phyloP scores from a whole-genome alignment of 2,888 invertebrate genomes.

The Temnothorax rugatulus region DNA sequence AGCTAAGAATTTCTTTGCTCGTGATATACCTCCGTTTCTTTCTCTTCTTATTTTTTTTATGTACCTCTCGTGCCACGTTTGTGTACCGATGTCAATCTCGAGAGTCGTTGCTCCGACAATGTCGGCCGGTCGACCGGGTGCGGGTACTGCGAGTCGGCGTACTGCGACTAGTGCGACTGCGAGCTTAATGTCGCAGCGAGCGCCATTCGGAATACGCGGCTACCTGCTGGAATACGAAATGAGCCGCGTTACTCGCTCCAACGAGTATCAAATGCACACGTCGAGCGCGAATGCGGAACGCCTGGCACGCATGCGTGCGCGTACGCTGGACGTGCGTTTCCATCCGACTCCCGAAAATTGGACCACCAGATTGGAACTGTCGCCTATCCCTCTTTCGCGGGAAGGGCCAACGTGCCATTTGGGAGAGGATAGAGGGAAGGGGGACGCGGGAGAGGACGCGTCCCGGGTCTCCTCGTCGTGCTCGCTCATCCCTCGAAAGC shows the following conservation, averaged over 20 bases:
- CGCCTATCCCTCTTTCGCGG: slow-evolving; percentile 38
- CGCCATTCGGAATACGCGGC: slow-evolving; percentile 7
- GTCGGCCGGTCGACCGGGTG: no score
- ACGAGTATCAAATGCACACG: background rate
- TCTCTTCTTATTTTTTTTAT: background rate
- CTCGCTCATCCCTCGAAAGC: slow-evolving; percentile 20
- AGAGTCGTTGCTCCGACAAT: background rate
- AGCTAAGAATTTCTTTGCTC: background rate
- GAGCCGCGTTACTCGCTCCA: slow-evolving; percentile 47
- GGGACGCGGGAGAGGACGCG: background rate
- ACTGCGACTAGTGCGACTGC: background rate
- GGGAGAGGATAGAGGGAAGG: background rate
- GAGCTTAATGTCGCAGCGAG: background rate
- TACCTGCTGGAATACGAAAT: slow-evolving; percentile 78
- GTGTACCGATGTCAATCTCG: background rate
- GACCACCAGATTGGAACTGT: slow-evolving; percentile 77
- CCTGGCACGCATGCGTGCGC: background rate
- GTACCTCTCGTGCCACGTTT: background rate
- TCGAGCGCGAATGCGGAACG: background rate
- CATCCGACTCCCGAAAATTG: slow-evolving; percentile 75
- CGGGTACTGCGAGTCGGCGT: no score
- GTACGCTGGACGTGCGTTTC: slow-evolving; percentile 59
- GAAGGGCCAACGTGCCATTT: slow-evolving; percentile 7
- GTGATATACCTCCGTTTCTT: background rate
- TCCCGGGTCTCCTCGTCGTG: background rate